phyloP scores from a whole-genome alignment of 2,888 invertebrate species.

The Euclidia mi region DNA sequence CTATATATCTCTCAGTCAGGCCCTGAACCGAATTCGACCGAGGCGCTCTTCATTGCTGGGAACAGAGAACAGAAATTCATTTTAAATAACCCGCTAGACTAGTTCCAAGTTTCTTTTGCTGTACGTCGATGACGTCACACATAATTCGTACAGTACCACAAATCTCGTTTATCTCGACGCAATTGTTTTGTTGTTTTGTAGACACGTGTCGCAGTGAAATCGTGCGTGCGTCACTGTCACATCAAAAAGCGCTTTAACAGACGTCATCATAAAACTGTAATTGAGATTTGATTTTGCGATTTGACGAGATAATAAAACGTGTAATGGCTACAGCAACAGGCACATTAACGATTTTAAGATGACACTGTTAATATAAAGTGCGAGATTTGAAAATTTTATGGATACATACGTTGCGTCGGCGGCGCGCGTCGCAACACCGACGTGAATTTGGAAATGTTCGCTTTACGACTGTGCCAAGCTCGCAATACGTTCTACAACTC shows the following conservation, averaged over 20 bases:
- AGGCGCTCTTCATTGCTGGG: no score
- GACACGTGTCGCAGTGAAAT: slow-evolving; percentile 3
- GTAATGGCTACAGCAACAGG: slow-evolving; percentile 59
- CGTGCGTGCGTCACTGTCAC: slow-evolving; percentile 6
- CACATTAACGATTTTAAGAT: slow-evolving; percentile 58
- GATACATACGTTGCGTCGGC: slow-evolving; percentile 42
- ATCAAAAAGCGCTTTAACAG: slow-evolving; percentile 46
- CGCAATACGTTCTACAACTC: slow-evolving; percentile 55
- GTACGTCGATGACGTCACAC: slow-evolving; percentile 6
- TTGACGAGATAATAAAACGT: slow-evolving; percentile 63
- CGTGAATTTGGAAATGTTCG: slow-evolving; percentile 43
- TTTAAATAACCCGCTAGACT: no score
- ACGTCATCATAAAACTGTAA: slow-evolving; percentile 54
- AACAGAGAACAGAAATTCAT: no score
- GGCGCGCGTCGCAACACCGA: slow-evolving; percentile 42
- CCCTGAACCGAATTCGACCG: no score
- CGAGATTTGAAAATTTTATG: slow-evolving; percentile 70
- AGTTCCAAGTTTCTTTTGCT: no score
- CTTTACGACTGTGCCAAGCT: slow-evolving; percentile 65
- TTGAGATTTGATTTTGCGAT: slow-evolving; percentile 62
- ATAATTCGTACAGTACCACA: no score
- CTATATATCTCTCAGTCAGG: no score
- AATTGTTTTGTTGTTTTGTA: slow-evolving; percentile 18
- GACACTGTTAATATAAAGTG: slow-evolving; percentile 63
- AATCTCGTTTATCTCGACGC: no score